A percentile compares a stretch with the other conserved stretches of the same genome.
phyloP scores from a whole-genome alignment of 2,797 vertebrate species.

The Mus caroli region DNA sequence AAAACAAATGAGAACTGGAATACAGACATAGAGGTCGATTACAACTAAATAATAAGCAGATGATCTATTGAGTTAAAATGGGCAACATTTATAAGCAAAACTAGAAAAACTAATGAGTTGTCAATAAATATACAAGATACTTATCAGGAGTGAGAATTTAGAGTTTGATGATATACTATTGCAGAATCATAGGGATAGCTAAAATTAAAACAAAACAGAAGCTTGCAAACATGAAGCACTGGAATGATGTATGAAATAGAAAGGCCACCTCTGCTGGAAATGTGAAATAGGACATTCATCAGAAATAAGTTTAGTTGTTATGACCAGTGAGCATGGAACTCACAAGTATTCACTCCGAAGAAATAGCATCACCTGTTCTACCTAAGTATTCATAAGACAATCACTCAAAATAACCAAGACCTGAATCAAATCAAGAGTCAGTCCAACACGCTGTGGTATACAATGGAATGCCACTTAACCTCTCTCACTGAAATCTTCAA shows the following conservation, averaged over 20 bases:
- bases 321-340: background rate
- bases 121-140: background rate
- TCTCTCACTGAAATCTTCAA: background rate
- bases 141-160: conserved; percentile 11
- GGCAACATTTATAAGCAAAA: conserved; percentile 16
- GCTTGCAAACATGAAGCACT: background rate
- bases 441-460: background rate
- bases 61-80: background rate
- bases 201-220: conserved; percentile 23
- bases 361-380: conserved; percentile 6
- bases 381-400: background rate
- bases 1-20: background rate
- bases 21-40: background rate
- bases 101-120: conserved; percentile 12
- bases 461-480: background rate
- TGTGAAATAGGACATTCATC: background rate
- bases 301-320: conserved; percentile 18
- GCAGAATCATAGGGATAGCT: background rate
- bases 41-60: background rate
- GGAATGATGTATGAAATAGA: background rate
- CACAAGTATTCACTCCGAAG: background rate
- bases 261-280: background rate
- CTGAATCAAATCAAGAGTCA: background rate
- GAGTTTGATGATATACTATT: conserved; percentile 8
- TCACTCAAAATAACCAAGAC: background rate